Evolutionary conservation across 2,797 vertebrate species (phyloP).

Genomic region (Myiotriccus ornatus): DNA sequence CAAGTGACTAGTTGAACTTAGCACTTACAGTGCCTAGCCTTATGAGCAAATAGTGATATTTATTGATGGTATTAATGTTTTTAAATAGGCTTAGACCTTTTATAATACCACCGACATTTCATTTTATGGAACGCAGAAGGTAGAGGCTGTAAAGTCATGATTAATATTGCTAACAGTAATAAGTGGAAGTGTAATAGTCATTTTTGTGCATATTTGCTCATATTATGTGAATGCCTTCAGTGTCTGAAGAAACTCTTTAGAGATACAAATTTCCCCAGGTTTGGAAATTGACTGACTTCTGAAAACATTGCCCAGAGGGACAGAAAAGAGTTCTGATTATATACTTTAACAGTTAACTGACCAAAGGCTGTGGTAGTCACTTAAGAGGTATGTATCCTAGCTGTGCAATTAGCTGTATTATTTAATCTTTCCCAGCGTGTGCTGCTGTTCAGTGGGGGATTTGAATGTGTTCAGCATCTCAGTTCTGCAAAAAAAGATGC

Average conservation of each 20-base stretch:
- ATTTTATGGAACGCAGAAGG: constrained; percentile 55
- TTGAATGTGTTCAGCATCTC: constrained; percentile 74
- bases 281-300: constrained; percentile 67
- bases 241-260: constrained; percentile 45
- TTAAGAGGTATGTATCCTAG: constrained; percentile 41
- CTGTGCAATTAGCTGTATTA: constrained; percentile 62
- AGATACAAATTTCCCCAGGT: constrained; percentile 67
- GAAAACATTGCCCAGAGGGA: constrained; percentile 57
- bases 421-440: constrained; percentile 66
- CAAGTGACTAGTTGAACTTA: constrained; percentile 65
- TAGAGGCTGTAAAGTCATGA: constrained; percentile 52
- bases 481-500: constrained; percentile 56
- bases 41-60: constrained; percentile 66
- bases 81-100: constrained; percentile 55
- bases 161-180: constrained; percentile 46
- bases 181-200: constrained; percentile 44
- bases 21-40: constrained; percentile 59
- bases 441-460: constrained; percentile 56
- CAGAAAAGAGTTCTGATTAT: constrained; percentile 49
- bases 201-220: constrained; percentile 57
- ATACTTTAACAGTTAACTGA: constrained; percentile 63
- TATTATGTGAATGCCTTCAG: constrained; percentile 44
- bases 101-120: constrained; percentile 45
- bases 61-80: constrained; percentile 68
- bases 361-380: constrained; percentile 56